Evolutionary conservation across 2,113 vertebrate genomes (phyloP).

Genomic region (Actenoides lindsayi): DNA sequence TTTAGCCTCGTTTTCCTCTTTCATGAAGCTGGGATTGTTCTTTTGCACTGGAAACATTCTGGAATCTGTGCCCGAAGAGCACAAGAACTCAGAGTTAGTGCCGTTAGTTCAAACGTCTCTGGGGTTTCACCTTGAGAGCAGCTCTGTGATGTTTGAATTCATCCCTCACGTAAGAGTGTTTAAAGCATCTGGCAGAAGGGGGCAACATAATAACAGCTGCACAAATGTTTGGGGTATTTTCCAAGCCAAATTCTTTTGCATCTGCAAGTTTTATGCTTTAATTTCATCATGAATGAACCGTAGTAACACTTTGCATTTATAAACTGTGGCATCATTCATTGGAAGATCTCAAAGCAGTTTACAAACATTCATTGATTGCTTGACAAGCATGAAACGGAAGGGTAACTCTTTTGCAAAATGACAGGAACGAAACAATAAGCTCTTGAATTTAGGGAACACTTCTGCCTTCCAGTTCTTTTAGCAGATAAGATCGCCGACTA

Average conservation of each 20-base stretch:
- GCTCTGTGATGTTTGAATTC: background rate
- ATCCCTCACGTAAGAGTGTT: background rate
- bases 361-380: constrained; percentile 35
- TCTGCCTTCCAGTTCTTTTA: background rate
- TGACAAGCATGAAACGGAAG: constrained; percentile 33
- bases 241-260: background rate
- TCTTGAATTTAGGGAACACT: background rate
- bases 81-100: background rate
- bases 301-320: background rate
- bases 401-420: background rate
- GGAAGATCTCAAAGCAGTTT: background rate
- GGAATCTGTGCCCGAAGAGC: background rate
- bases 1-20: background rate
- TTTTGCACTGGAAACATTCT: background rate
- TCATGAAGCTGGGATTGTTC: background rate
- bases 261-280: background rate
- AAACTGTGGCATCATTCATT: background rate
- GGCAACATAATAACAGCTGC: background rate
- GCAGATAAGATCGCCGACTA: constrained; percentile 9
- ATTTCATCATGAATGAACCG: background rate
- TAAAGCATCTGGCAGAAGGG: constrained; percentile 15
- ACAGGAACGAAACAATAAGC: background rate
- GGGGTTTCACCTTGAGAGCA: background rate
- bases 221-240: background rate
- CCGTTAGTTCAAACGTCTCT: background rate